phyloP scores from a whole-genome alignment of 2,797 vertebrate species.

The Sebastolobus altivelis region DNA sequence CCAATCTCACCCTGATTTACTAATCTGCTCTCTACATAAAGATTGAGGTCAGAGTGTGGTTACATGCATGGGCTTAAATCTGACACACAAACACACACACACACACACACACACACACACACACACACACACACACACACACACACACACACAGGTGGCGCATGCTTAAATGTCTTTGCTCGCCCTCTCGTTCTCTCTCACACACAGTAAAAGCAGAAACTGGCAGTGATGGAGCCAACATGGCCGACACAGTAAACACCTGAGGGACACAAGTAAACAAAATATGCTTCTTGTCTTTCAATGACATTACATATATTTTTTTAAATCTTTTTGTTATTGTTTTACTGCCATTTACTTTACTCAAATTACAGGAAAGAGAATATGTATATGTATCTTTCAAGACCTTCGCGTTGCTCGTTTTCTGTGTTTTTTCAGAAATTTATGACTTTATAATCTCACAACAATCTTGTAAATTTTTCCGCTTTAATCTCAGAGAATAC shows the following conservation, averaged over 20 bases:
- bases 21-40: conserved; percentile 70
- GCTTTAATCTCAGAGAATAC: too few species aligned
- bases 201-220: conserved; percentile 12
- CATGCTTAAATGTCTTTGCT: not conserved
- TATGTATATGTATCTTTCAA: too few species aligned
- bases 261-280: not conserved
- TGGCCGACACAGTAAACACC: conserved; percentile 12
- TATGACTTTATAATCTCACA: too few species aligned
- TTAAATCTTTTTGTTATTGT: not conserved
- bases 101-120: conserved; percentile 15
- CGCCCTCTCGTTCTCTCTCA: not conserved
- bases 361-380: too few species aligned
- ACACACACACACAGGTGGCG: conserved; percentile 3
- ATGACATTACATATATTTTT: not conserved
- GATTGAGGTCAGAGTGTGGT: conserved; percentile 79
- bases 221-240: conserved; percentile 6
- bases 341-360: not conserved
- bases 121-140: conserved; percentile 15
- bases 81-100: conserved; percentile 29
- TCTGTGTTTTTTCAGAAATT: too few species aligned
- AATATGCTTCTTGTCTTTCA: not conserved
- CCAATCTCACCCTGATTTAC: conserved; percentile 65
- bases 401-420: too few species aligned
- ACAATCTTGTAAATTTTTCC: too few species aligned
- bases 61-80: conserved; percentile 64